phyloP scores from a whole-genome alignment of 1,140 invertebrate genomes.

The Melitaea cinxia region DNA sequence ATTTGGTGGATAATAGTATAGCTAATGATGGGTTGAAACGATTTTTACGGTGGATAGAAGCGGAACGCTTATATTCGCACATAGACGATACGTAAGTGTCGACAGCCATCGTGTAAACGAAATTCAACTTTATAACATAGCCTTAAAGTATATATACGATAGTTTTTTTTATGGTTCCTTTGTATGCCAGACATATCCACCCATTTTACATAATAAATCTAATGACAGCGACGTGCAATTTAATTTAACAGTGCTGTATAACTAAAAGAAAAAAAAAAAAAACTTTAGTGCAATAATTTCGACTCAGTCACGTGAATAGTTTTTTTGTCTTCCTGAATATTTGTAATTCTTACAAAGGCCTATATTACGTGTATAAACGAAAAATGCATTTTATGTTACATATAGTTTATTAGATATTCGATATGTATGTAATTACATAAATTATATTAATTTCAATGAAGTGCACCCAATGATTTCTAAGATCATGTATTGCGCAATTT shows the following conservation, averaged over 20 bases:
- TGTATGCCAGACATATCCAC: slow-evolving; percentile 48
- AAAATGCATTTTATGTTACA: slow-evolving; percentile 53
- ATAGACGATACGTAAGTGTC: slow-evolving; percentile 2
- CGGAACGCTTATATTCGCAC: slow-evolving; percentile 14
- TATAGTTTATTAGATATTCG: slow-evolving; percentile 42
- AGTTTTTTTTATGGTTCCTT: slow-evolving; percentile 50
- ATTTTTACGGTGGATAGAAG: slow-evolving; percentile 37
- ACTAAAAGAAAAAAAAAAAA: slow-evolving; percentile 10
- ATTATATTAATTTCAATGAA: slow-evolving; percentile 37
- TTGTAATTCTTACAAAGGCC: slow-evolving; percentile 60
- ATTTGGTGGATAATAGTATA: slow-evolving; percentile 61
- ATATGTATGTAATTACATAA: slow-evolving; percentile 45
- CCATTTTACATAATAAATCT: slow-evolving; percentile 13
- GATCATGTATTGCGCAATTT: slow-evolving; percentile 5
- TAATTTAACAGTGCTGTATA: slow-evolving; percentile 6
- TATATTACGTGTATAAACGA: slow-evolving; percentile 60
- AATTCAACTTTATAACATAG: slow-evolving; percentile 24
- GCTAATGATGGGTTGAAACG: slow-evolving; percentile 45
- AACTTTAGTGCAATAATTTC: slow-evolving; percentile 61
- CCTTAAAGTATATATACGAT: slow-evolving; percentile 51
- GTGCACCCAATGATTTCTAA: slow-evolving; percentile 29
- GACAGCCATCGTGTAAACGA: slow-evolving; percentile 16
- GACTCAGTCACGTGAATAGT: slow-evolving; percentile 44
- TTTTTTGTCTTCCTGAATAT: slow-evolving; percentile 64
- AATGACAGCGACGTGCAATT: slow-evolving; percentile 18